Evolutionary conservation across 2,888 invertebrate species (phyloP).

Genomic region (Ferrisia virgata): DNA sequence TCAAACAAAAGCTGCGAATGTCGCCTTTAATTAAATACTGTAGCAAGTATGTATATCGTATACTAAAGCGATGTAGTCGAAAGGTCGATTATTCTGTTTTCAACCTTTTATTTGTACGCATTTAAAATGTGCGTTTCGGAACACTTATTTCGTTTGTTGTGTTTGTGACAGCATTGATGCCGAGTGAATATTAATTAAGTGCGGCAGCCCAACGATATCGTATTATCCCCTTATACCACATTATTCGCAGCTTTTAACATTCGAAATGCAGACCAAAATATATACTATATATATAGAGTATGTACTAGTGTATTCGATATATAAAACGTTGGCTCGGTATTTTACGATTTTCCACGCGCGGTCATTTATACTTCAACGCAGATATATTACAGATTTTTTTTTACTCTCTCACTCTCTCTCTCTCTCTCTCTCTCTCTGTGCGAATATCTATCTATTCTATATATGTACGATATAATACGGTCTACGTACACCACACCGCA

Average conservation of each 20-base stretch:
- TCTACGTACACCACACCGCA: too few species aligned
- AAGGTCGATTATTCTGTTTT: slow-evolving; percentile 38
- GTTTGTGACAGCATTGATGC: slow-evolving; percentile 29
- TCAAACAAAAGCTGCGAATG: slow-evolving; percentile 11
- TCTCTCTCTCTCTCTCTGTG: too few species aligned
- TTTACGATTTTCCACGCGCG: background rate
- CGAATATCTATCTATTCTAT: too few species aligned
- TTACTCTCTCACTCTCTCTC: too few species aligned
- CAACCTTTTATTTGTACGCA: slow-evolving; percentile 34
- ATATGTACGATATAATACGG: too few species aligned
- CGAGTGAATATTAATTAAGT: slow-evolving; percentile 25
- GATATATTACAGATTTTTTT: background rate
- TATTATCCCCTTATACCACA: slow-evolving; percentile 1
- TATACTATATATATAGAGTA: too few species aligned
- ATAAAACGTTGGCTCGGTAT: background rate
- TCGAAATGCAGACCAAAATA: background rate
- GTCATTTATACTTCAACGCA: slow-evolving; percentile 18
- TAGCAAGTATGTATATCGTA: background rate
- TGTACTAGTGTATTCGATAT: background rate
- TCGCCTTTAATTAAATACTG: slow-evolving; percentile 35
- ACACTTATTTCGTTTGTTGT: slow-evolving; percentile 28
- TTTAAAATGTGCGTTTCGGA: slow-evolving; percentile 26
- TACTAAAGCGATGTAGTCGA: background rate
- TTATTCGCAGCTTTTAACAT: slow-evolving; percentile 22
- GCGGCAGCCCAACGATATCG: background rate